These are phyloP conservation scores for Molorchus minor DNA, from an alignment of 2,888 invertebrate genomes.

Conservation along the genomic window DNA sequence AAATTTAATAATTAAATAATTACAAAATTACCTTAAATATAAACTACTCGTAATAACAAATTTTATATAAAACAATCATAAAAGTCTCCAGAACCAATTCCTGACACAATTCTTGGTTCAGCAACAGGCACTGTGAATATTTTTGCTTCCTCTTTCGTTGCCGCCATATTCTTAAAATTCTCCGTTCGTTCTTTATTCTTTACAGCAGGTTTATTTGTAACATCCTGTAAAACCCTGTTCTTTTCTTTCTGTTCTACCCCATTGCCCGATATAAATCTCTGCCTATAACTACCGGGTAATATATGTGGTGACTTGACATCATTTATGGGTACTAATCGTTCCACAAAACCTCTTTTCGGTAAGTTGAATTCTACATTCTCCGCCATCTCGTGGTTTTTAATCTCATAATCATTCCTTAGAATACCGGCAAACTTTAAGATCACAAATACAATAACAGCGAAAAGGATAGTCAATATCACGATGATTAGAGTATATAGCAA, in stretches of 20 bases:
- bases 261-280: too few relatives aligned
- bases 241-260: too few relatives aligned
- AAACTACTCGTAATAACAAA: too few relatives aligned
- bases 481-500: slow-evolving; percentile 38
- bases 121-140: too few relatives aligned
- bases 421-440: slow-evolving; percentile 28
- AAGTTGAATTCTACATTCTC: slow-evolving; percentile 36
- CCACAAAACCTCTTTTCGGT: slow-evolving; percentile 36
- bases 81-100: slow-evolving; percentile 2
- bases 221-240: too few relatives aligned
- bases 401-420: slow-evolving; percentile 39
- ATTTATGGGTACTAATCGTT: slow-evolving; percentile 40
- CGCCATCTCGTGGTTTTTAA: slow-evolving; percentile 42
- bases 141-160: too few relatives aligned
- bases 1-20: too few relatives aligned
- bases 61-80: too few relatives aligned
- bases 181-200: too few relatives aligned
- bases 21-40: too few relatives aligned
- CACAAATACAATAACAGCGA: slow-evolving; percentile 36
- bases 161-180: too few relatives aligned
- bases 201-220: too few relatives aligned
- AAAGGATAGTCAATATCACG: slow-evolving; percentile 25
- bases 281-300: slow-evolving; percentile 29
- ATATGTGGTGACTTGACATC: slow-evolving; percentile 39
- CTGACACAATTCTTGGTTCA: neutral